Evolutionary conservation across 2,888 invertebrate species (phyloP).

Genomic region (Melanostoma scalare): DNA sequence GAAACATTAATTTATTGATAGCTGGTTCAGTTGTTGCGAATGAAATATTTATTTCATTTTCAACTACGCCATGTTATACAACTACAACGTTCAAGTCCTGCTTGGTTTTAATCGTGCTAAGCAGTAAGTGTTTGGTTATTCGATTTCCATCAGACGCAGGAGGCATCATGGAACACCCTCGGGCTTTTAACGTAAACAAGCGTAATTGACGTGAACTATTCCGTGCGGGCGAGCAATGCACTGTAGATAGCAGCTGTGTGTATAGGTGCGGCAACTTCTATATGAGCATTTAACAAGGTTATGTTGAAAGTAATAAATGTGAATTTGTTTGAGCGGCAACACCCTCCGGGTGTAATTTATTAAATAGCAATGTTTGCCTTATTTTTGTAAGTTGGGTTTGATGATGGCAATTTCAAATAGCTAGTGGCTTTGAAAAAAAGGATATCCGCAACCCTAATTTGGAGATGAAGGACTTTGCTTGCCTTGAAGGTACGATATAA

Average conservation of each 20-base stretch:
- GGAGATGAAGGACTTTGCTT: neutral
- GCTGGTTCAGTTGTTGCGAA: slow-evolving; percentile 21
- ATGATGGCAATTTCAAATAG: slow-evolving; percentile 41
- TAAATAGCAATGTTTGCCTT: slow-evolving; percentile 48
- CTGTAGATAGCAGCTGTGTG: slow-evolving; percentile 1
- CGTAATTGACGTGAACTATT: slow-evolving; percentile 57
- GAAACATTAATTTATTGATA: slow-evolving; percentile 41
- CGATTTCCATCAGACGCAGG: slow-evolving; percentile 16
- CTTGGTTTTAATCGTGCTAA: neutral
- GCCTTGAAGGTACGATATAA: slow-evolving; percentile 24
- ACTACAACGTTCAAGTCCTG: neutral
- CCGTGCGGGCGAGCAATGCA: slow-evolving; percentile 1
- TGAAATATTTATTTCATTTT: slow-evolving; percentile 35
- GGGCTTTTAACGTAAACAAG: slow-evolving; percentile 45
- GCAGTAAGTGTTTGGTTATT: slow-evolving; percentile 28
- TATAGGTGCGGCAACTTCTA: slow-evolving; percentile 30
- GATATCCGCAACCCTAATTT: slow-evolving; percentile 44
- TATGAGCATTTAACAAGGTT: slow-evolving; percentile 67
- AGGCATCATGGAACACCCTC: slow-evolving; percentile 36
- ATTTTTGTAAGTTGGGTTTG: slow-evolving; percentile 21
- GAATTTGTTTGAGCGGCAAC: slow-evolving; percentile 51
- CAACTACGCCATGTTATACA: slow-evolving; percentile 6
- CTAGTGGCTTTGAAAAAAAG: slow-evolving; percentile 32
- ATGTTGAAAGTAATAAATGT: slow-evolving; percentile 61
- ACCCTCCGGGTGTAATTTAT: slow-evolving; percentile 56